Conservation (phyloP, 2,888 invertebrate genomes). For the Acleris laterana region DNA sequence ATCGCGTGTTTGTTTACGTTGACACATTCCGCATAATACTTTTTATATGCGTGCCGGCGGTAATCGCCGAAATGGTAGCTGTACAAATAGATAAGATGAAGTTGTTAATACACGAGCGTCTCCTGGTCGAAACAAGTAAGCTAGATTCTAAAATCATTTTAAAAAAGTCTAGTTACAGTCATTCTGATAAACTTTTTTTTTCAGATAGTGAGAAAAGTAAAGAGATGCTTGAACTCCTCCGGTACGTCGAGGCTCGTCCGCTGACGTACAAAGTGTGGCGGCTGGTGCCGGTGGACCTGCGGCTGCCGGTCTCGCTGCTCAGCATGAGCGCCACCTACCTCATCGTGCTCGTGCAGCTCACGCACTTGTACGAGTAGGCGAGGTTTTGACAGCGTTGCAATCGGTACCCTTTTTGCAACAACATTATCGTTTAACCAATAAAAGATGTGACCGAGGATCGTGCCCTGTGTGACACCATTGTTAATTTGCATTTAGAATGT, state of each 20-base stretch:
- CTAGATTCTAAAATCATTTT: too few relatives aligned
- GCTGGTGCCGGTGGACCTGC: conserved; percentile 19
- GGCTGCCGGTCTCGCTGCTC: conserved; percentile 12
- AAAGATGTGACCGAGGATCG: too few relatives aligned
- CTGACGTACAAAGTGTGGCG: conserved; percentile 16
- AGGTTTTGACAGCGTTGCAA: too few relatives aligned
- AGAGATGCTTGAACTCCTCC: too few relatives aligned
- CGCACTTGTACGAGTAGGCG: background rate
- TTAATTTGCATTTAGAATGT: too few relatives aligned
- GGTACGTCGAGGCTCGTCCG: background rate
- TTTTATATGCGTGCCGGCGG: background rate
- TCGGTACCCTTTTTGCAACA: too few relatives aligned
- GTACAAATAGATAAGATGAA: conserved; percentile 6
- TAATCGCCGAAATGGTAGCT: conserved; percentile 16
- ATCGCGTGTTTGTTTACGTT: background rate
- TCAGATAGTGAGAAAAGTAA: too few relatives aligned
- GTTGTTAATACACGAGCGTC: conserved; percentile 9
- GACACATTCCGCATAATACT: background rate
- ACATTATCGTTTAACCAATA: too few relatives aligned
- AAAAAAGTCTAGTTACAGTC: too few relatives aligned
- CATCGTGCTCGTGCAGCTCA: conserved; percentile 22
- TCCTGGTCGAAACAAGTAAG: background rate
- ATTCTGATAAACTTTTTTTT: too few relatives aligned
- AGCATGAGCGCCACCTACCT: conserved; percentile 22
- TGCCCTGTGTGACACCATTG: too few relatives aligned